Base-by-base conservation (phyloP, 2,113 vertebrate genomes). In the Heterotilapia buettikoferi region DNA sequence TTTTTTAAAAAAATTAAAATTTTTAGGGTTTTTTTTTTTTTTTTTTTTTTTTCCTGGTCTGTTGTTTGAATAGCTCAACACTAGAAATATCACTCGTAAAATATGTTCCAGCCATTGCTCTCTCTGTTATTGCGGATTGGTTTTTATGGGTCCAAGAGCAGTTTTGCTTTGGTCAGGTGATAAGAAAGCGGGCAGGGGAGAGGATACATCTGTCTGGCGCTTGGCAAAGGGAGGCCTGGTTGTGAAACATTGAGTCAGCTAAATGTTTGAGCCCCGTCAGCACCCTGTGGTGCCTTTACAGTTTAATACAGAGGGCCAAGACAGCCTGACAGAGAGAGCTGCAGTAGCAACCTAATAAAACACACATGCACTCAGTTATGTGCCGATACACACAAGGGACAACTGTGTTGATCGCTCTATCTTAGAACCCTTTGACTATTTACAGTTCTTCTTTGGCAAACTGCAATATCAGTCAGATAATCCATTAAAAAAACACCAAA, bases 171-270 rank as follows among this genome's bases (percentile, higher is more conserved):
- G 92, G 93, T 93, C 92, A 93, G 92, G 91, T 89, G 89, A 93
- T 93, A 95, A 94, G 89, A 94, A 86, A 91, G 61, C 13, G 31
- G 71, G 78, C 76, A 78, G 73, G 57, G 7, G 85, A 90, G 90
- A 88, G 90, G 88, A 93, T 92, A 86, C 93, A 94, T 95, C 88
- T 89, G 92, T 89, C 93, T 93, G 91, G 82, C 5, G 85, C 91
- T 93, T 89, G 91, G 93, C 90, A 86, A 88, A 82, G 86, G 56
- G 59, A 80, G 89, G 80, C 84, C 87, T 86, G 84, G 85, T 90
- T 84, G 91, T 93, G 92, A 95, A 95, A 92, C 93, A 90, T 91
- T 82, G 93, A 95, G 93, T 96, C 95, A 96, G 94, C 95, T 93
- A 88, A 93, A 92, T 90, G 85, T 92, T 94, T 82, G 87, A 94